Conservation (phyloP, 30 jellyfish, hydroid and myxozoan species). For the Hydractinia echinata region DNA sequence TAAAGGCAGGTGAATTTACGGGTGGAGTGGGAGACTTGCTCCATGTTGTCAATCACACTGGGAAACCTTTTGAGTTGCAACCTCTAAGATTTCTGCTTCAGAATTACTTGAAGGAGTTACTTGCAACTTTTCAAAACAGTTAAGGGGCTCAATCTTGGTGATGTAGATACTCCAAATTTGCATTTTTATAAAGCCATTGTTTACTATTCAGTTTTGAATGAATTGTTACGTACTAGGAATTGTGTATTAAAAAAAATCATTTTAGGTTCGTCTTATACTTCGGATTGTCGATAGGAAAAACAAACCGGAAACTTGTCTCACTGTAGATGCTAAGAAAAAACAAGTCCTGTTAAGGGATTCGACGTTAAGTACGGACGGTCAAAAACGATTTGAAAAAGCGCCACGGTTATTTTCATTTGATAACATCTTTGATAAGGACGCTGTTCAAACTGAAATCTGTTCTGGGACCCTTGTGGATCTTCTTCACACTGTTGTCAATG, state of each 20-base stretch:
- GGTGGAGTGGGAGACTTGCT: not conserved
- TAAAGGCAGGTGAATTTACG: not conserved
- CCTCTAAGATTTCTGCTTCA: too few species aligned
- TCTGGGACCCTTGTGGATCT: slow-evolving; percentile 69
- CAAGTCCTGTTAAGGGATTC: slow-evolving; percentile 68
- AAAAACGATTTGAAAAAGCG: slow-evolving; percentile 74
- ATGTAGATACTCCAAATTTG: too few species aligned
- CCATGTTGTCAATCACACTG: not conserved
- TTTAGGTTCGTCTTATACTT: slow-evolving; percentile 66
- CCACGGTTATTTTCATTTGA: slow-evolving; percentile 83
- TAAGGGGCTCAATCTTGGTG: too few species aligned
- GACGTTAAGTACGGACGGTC: slow-evolving; percentile 34
- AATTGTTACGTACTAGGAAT: too few species aligned
- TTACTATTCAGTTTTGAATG: too few species aligned
- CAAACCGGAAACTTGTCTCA: slow-evolving; percentile 31
- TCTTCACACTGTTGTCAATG: slow-evolving; percentile 73
- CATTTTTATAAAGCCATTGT: too few species aligned
- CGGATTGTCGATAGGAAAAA: slow-evolving; percentile 47
- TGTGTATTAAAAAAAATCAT: not conserved
- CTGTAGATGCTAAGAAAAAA: slow-evolving; percentile 66
- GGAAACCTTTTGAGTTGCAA: too few species aligned
- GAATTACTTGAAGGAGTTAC: too few species aligned
- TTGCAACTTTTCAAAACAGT: too few species aligned
- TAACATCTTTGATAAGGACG: slow-evolving; percentile 50
- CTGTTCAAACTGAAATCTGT: slow-evolving; percentile 68